A percentile compares a stretch with the other conserved stretches of the same genome.
phyloP scores from a whole-genome alignment of 2,113 vertebrate species.

The Synchiropus splendidus region DNA sequence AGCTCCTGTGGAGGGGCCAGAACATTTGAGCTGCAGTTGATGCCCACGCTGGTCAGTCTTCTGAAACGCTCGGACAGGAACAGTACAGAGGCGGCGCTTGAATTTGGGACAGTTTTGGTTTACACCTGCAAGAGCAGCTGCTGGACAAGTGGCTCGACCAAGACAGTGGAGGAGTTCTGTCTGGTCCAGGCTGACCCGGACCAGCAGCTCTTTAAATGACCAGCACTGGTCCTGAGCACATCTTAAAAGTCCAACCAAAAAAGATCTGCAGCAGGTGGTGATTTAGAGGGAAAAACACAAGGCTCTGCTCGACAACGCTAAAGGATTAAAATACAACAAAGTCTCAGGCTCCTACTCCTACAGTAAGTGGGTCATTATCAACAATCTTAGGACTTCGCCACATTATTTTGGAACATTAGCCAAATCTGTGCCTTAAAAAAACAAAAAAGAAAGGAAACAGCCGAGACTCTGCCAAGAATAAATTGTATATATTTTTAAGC shows the following conservation, averaged over 20 bases:
- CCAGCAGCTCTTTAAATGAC: slow-evolving; percentile 50
- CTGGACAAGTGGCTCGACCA: slow-evolving; percentile 6
- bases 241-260: background rate
- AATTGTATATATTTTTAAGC: too few species aligned
- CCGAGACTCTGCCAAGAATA: too few species aligned
- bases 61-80: background rate
- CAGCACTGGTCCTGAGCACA: background rate
- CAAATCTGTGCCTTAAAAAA: too few species aligned
- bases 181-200: slow-evolving; percentile 40
- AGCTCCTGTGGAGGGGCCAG: slow-evolving; percentile 25
- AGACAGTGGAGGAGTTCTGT: slow-evolving; percentile 37
- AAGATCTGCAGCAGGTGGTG: background rate
- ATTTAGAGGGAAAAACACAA: too few species aligned
- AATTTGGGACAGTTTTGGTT: slow-evolving; percentile 54
- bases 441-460: too few species aligned
- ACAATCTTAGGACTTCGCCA: background rate
- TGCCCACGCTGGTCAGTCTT: slow-evolving; percentile 49
- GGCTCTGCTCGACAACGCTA: too few species aligned
- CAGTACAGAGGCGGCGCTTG: slow-evolving; percentile 9
- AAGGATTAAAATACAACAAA: too few species aligned
- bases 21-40: slow-evolving; percentile 55
- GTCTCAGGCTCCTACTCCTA: too few species aligned
- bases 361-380: too few species aligned
- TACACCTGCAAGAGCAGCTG: slow-evolving; percentile 47
- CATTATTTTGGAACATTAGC: too few species aligned